Evolutionary conservation across 30 jellyfish, hydroid and myxozoan genomes (phyloP).

Genomic region (Sanderia malayensis): DNA sequence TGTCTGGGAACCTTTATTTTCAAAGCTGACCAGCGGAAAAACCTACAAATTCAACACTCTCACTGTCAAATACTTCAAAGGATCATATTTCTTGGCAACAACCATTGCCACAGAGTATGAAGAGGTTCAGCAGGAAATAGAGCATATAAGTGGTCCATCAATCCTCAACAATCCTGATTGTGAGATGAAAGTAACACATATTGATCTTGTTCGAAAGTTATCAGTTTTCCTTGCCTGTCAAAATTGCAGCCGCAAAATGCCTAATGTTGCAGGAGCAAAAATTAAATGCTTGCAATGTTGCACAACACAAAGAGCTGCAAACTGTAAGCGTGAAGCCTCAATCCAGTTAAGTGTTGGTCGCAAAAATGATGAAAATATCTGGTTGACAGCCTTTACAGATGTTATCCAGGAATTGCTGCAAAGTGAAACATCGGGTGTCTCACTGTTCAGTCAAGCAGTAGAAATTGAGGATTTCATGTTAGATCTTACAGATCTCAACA

Average conservation of each 20-base stretch:
- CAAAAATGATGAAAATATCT: neutral
- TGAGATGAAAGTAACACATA: neutral
- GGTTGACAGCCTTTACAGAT: neutral
- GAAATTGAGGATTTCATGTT: neutral
- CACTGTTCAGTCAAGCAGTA: neutral
- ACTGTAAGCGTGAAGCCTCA: neutral
- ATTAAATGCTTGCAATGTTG: neutral
- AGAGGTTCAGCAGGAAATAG: neutral
- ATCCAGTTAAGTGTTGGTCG: neutral
- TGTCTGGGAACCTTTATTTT: conserved; percentile 16
- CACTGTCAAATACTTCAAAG: conserved; percentile 6
- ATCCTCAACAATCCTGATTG: neutral
- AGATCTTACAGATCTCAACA: neutral
- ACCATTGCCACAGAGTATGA: neutral
- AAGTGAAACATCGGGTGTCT: neutral
- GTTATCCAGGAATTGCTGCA: neutral
- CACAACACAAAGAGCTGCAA: neutral
- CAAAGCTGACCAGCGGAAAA: neutral
- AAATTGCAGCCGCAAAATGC: too few relatives aligned
- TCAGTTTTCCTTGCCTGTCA: too few relatives aligned
- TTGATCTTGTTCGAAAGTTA: neutral
- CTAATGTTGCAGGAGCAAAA: neutral
- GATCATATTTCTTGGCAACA: conserved; percentile 1
- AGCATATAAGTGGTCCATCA: neutral
- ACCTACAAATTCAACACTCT: conserved; percentile 15